phyloP scores from a whole-genome alignment of 2,888 invertebrate species.

The Ganaspis brasiliensis region DNA sequence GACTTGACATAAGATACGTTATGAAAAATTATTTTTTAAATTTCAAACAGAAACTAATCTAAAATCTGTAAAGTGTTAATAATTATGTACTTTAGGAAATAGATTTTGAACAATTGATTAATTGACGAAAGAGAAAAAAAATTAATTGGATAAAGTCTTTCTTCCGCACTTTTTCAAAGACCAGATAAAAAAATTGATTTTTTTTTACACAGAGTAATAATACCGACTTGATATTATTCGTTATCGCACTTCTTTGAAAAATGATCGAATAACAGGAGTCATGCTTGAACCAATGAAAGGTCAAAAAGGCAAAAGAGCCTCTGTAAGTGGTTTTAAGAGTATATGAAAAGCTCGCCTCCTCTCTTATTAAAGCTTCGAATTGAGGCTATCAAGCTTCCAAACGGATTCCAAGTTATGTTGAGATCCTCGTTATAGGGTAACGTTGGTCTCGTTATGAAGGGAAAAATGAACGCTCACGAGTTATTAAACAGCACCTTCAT shows the following conservation, averaged over 20 bases:
- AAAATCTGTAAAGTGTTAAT: too few relatives aligned
- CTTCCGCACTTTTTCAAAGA: too few relatives aligned
- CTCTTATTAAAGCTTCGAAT: constrained; percentile 49
- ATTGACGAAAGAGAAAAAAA: too few relatives aligned
- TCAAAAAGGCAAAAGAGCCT: constrained; percentile 9
- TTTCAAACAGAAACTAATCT: too few relatives aligned
- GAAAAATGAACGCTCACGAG: constrained; percentile 25
- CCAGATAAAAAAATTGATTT: too few relatives aligned
- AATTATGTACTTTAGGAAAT: too few relatives aligned
- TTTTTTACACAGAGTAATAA: too few relatives aligned
- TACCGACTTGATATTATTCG: too few relatives aligned
- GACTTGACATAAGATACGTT: too few relatives aligned
- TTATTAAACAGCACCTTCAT: constrained; percentile 30
- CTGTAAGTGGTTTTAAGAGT: constrained; percentile 28
- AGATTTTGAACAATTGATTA: too few relatives aligned
- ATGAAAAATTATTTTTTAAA: too few relatives aligned
- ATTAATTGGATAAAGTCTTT: too few relatives aligned
- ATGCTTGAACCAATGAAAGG: constrained; percentile 2
- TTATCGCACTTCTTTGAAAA: neutral
- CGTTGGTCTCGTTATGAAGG: constrained; percentile 27
- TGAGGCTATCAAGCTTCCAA: constrained; percentile 32
- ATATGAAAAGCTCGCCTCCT: constrained; percentile 33
- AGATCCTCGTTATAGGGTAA: constrained; percentile 40
- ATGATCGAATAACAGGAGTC: constrained; percentile 24
- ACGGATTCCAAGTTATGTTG: constrained; percentile 38